Conservation (phyloP, 2,888 invertebrate species). For the Lypha dubia region DNA sequence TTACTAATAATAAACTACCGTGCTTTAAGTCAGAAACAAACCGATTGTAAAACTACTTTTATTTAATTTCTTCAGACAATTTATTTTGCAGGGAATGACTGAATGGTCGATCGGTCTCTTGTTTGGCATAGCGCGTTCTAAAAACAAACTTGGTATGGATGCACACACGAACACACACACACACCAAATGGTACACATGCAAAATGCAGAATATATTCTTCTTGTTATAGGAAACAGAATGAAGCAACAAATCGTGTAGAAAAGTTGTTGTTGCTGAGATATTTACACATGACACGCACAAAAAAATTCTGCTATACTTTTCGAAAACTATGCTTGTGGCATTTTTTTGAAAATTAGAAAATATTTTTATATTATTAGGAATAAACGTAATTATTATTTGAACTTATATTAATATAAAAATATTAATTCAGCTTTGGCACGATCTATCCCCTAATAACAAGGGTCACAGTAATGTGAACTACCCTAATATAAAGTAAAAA, state of each 20-base stretch:
- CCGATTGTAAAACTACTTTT: slow-evolving; percentile 34
- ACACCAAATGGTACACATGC: background rate
- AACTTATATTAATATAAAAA: too few species aligned
- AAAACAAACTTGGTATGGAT: slow-evolving; percentile 21
- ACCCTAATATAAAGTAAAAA: too few species aligned
- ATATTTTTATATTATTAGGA: too few species aligned
- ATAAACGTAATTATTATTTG: too few species aligned
- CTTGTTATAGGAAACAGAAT: background rate
- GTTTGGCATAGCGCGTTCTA: slow-evolving; percentile 29
- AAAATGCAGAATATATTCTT: slow-evolving; percentile 1
- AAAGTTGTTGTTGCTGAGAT: slow-evolving; percentile 8
- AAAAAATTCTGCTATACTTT: background rate
- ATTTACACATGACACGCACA: background rate
- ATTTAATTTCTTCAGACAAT: slow-evolving; percentile 9
- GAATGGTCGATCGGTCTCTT: slow-evolving; percentile 1
- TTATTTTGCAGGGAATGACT: slow-evolving; percentile 36
- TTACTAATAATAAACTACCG: slow-evolving; percentile 51
- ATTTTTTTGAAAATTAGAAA: too few species aligned
- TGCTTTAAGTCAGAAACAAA: slow-evolving; percentile 25
- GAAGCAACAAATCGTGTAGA: slow-evolving; percentile 6
- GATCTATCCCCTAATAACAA: too few species aligned
- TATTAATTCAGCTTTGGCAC: too few species aligned
- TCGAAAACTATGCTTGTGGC: too few species aligned
- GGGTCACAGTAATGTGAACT: too few species aligned
- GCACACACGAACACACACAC: background rate